A percentile compares a stretch with the other conserved stretches of the same genome.
Conservation (phyloP, 2,797 vertebrate genomes). For the Semaprochilodus insignis region DNA sequence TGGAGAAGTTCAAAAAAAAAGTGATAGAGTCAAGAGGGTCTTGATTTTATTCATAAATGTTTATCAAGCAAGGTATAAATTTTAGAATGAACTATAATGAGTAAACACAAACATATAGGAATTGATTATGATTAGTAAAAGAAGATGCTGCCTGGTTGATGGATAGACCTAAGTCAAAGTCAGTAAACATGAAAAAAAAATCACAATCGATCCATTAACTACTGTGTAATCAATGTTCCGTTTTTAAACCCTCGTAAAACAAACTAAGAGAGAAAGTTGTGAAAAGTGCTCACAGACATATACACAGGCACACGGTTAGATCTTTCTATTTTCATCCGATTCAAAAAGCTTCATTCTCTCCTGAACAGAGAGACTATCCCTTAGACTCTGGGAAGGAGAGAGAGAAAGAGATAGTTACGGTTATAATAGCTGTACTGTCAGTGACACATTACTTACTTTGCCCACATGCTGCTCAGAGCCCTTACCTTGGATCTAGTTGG, state of each 20-base stretch:
- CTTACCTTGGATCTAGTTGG: conserved; percentile 84
- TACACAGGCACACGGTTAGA: conserved; percentile 25
- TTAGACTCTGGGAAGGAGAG: conserved; percentile 71
- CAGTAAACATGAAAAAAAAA: not conserved
- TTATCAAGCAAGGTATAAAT: not conserved
- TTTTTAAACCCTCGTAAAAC: conserved; percentile 6
- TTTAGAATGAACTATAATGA: not conserved
- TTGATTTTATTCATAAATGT: not conserved
- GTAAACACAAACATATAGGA: not conserved
- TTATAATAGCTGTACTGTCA: no score
- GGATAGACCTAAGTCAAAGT: not conserved
- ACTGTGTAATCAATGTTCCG: conserved; percentile 32
- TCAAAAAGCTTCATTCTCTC: conserved; percentile 77
- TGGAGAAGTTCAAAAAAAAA: not conserved
- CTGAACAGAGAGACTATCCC: conserved; percentile 72
- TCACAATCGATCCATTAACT: conserved; percentile 14
- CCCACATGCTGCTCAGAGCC: not conserved
- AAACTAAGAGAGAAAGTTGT: conserved; percentile 11
- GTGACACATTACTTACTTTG: not conserved
- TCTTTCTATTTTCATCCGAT: conserved; percentile 56
- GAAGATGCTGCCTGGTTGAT: not conserved
- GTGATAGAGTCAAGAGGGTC: not conserved
- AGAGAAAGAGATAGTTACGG: not conserved
- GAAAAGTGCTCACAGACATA: not conserved
- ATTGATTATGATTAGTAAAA: not conserved